Evolutionary conservation across 1,140 invertebrate species (phyloP).

Genomic region (Apis laboriosa): DNA sequence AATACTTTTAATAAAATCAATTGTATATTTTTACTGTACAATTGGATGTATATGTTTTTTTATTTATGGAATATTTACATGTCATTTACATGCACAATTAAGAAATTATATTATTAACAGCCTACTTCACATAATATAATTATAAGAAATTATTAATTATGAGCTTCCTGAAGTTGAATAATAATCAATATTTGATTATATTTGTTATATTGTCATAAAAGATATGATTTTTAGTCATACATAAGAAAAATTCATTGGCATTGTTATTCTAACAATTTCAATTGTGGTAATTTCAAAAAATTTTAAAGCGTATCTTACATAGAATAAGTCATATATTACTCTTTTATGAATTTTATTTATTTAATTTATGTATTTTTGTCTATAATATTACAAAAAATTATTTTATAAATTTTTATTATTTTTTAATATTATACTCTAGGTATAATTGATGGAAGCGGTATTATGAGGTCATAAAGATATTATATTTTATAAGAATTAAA

Average conservation of each 20-base stretch:
- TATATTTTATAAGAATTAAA: no score
- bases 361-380: slow-evolving; percentile 33
- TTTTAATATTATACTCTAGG: neutral
- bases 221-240: slow-evolving; percentile 33
- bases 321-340: slow-evolving; percentile 22
- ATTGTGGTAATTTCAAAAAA: neutral
- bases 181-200: slow-evolving; percentile 52
- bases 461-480: neutral
- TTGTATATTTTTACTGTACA: slow-evolving; percentile 26
- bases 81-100: slow-evolving; percentile 6
- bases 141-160: slow-evolving; percentile 32
- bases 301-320: neutral
- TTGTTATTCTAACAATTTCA: slow-evolving; percentile 22
- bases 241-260: neutral
- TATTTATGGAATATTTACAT: slow-evolving; percentile 28
- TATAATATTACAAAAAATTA: slow-evolving; percentile 3
- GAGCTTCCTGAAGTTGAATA: slow-evolving; percentile 58
- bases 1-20: slow-evolving; percentile 24
- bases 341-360: slow-evolving; percentile 23
- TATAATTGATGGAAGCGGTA: neutral
- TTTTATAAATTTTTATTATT: slow-evolving; percentile 31
- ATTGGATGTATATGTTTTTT: slow-evolving; percentile 35
- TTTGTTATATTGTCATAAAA: slow-evolving; percentile 35
- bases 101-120: slow-evolving; percentile 19
- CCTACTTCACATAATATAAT: slow-evolving; percentile 20